Percentiles rank a stretch among this genome's conserved stretches.
Conservation (phyloP, 30 jellyfish, hydroid and myxozoan species). For the Cassiopea xamachana region DNA sequence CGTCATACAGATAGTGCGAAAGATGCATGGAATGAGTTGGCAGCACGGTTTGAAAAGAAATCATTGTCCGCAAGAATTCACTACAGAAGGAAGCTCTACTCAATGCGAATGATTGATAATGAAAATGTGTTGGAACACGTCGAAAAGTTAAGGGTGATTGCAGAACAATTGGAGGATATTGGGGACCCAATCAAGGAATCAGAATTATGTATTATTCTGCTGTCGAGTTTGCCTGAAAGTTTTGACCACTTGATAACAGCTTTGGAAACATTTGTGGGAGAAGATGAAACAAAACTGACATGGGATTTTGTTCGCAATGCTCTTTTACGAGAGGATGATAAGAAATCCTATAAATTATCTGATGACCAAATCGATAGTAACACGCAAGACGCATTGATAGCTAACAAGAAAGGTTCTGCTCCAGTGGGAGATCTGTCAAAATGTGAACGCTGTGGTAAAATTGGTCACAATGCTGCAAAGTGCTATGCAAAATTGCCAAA, state of each 20-base stretch:
- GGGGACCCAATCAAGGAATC: not conserved
- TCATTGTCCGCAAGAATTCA: not conserved
- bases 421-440: not conserved
- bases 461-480: not conserved
- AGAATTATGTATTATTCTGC: not conserved
- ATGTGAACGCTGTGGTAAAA: not conserved
- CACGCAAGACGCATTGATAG: not conserved
- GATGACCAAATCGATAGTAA: not conserved
- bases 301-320: not conserved
- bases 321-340: not conserved
- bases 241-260: not conserved
- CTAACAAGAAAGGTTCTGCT: not conserved
- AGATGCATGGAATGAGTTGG: not conserved
- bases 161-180: not conserved
- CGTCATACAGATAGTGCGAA: not conserved
- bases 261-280: not conserved
- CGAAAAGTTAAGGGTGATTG: not conserved
- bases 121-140: not conserved
- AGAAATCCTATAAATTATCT: not conserved
- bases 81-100: not conserved
- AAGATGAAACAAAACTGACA: not conserved
- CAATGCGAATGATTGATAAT: not conserved
- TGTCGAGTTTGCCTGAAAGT: not conserved
- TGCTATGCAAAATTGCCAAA: not conserved
- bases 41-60: not conserved